Base-by-base conservation (phyloP, 2,113 vertebrate species). In the Pleuronectes platessa region DNA sequence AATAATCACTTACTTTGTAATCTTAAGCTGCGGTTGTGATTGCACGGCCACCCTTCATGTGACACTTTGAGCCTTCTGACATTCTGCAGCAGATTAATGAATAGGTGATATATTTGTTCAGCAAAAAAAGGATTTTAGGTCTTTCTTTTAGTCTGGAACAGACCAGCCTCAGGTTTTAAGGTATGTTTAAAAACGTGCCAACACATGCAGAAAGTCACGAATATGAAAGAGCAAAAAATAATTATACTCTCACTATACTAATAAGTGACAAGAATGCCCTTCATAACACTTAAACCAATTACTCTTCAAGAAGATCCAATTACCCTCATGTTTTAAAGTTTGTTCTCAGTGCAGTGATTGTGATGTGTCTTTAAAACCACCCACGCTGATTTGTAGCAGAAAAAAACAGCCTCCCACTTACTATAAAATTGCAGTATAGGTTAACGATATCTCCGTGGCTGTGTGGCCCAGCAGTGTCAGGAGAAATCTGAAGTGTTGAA, bases 401-500 rank as follows among this genome's bases (percentile, higher is more conserved):
- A 51, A 17, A 54, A 54, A 54, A 54, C 51, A 20, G 2, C 20
- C 9, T 67, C 20, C 15, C 31, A 45, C 56, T 47, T 78, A 74
- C 66, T 69, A 65, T n/a, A 83, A 90, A 87, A 64, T 65, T 71
- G 63, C 72, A 40, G 64, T 45, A 51, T 51, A 53, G 77, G 78
- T 83, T 89, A 86, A 88, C 71, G 68, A 77, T 74, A 68, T 80
- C 61, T 78, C 35, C 54, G 68, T 55, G 83, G 63, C 71, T 88
- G 85, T 88, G 88, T 88, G 86, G 89, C 87, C 87, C 75, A 21
- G 74, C 80, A 61, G 85, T 53, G 49, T 86, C 79, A 79, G 76
- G 72, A 85, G 73, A 64, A 73, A 74, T 76, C 68, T 77, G 21
- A 86, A 91, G 88, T 94, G 92, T 93, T 89, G 91, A 92, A 93